These are phyloP conservation scores for Amphipoea oculea DNA, from an alignment of 2,888 invertebrate species.

Conservation along the genomic window DNA sequence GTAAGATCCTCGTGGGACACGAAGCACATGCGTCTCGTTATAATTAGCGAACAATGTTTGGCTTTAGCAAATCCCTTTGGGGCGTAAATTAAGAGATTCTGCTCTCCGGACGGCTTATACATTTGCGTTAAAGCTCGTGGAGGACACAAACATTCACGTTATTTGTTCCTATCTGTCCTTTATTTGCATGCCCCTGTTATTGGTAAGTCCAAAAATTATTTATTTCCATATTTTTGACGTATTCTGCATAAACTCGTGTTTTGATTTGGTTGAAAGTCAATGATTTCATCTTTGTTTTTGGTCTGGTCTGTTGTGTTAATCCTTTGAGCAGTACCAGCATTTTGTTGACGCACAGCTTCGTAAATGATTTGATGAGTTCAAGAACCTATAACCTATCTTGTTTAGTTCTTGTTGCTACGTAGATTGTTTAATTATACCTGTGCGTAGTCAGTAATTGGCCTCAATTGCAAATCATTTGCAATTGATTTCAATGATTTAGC, in stretches of 20 bases:
- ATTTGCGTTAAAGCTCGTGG: slow-evolving; percentile 83
- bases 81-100: slow-evolving; percentile 90
- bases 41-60: slow-evolving; percentile 91
- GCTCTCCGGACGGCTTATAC: slow-evolving; percentile 85
- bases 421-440: slow-evolving; percentile 50
- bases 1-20: slow-evolving; percentile 86
- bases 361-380: slow-evolving; percentile 48
- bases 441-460: slow-evolving; percentile 41
- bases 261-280: slow-evolving; percentile 50
- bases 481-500: slow-evolving; percentile 41
- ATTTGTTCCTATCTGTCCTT: slow-evolving; percentile 75
- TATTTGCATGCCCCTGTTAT: slow-evolving; percentile 75
- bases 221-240: slow-evolving; percentile 65
- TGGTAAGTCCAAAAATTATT: slow-evolving; percentile 73
- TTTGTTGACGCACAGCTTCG: slow-evolving; percentile 39
- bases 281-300: slow-evolving; percentile 20
- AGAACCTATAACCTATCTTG: slow-evolving; percentile 47
- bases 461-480: slow-evolving; percentile 52
- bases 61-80: slow-evolving; percentile 90
- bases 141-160: slow-evolving; percentile 66
- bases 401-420: slow-evolving; percentile 36
- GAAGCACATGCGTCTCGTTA: slow-evolving; percentile 88
- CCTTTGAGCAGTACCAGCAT: not conserved
- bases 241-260: slow-evolving; percentile 64
- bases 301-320: slow-evolving; percentile 24